These are phyloP conservation scores for Paedocypris micromegethes DNA, from an alignment of 2,797 vertebrate species.

Conservation along the genomic window DNA sequence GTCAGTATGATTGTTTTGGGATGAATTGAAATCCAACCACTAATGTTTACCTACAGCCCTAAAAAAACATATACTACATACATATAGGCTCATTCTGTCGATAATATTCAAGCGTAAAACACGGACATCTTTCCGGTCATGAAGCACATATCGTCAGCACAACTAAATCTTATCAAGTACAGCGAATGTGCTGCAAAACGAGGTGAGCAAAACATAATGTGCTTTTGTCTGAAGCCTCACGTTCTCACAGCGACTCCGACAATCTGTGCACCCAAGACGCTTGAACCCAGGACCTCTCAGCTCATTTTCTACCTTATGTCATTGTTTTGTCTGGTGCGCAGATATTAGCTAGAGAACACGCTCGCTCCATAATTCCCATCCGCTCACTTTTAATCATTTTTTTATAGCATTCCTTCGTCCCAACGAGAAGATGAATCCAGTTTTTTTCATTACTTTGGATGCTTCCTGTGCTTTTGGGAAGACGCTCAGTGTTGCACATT, in stretches of 20 bases:
- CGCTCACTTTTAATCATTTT: conserved; percentile 29
- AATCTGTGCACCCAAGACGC: conserved; percentile 2
- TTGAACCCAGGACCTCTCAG: conserved; percentile 23
- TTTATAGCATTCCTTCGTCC: conserved; percentile 29
- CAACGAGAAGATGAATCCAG: conserved; percentile 16
- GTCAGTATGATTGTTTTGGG: too few relatives aligned
- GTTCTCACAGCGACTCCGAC: conserved; percentile 20
- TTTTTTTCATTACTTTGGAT: conserved; percentile 7
- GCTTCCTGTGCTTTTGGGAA: conserved; percentile 6
- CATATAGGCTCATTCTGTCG: too few relatives aligned
- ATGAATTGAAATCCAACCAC: too few relatives aligned
- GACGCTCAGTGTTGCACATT: conserved; percentile 22
- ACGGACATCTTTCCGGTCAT: too few relatives aligned
- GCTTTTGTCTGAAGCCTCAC: conserved; percentile 13
- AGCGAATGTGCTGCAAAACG: too few relatives aligned
- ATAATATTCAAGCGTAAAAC: too few relatives aligned
- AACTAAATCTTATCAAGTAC: too few relatives aligned
- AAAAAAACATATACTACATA: too few relatives aligned
- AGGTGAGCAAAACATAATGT: conserved; percentile 18
- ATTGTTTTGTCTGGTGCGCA: conserved; percentile 45
- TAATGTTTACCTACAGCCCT: too few relatives aligned
- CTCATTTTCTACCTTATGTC: conserved; percentile 46
- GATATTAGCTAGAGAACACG: conserved; percentile 43
- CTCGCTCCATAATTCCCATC: conserved; percentile 7
- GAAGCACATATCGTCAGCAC: too few relatives aligned